A percentile compares a stretch with the other conserved stretches of the same genome.
These are phyloP conservation scores for Timandra comae DNA, from an alignment of 2,888 invertebrate species.

Conservation along the genomic window DNA sequence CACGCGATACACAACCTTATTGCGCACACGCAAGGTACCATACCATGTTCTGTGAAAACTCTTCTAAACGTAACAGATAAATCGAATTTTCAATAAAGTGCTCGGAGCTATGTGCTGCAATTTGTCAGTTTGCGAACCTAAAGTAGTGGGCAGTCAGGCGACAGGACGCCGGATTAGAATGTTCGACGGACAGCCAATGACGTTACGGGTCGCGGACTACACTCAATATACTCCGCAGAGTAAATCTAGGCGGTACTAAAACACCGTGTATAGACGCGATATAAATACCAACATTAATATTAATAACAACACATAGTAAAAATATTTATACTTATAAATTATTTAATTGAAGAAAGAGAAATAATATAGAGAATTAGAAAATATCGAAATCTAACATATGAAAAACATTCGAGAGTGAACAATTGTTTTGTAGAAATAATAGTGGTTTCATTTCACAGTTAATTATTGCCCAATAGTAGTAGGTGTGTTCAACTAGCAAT, in stretches of 20 bases:
- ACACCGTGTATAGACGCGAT: too few species aligned
- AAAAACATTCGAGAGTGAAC: conserved; percentile 17
- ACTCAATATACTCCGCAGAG: too few species aligned
- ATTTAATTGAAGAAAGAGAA: too few species aligned
- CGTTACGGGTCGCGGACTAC: conserved; percentile 21
- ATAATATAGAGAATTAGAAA: too few species aligned
- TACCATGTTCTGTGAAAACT: conserved; percentile 34
- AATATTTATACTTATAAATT: too few species aligned
- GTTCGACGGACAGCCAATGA: conserved; percentile 33
- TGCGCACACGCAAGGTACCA: conserved; percentile 39
- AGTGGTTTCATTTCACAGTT: conserved; percentile 16
- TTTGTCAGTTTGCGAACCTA: conserved; percentile 54
- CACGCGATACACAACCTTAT: conserved; percentile 46
- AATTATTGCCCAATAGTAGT: conserved; percentile 30
- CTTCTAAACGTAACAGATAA: conserved; percentile 61
- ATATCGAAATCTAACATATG: too few species aligned
- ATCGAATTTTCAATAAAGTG: conserved; percentile 73
- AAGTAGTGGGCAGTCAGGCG: conserved; percentile 34
- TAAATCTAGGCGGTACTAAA: too few species aligned
- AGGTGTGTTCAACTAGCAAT: conserved; percentile 23
- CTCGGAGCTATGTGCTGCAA: conserved; percentile 66
- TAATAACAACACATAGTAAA: too few species aligned
- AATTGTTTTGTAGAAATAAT: conserved; percentile 8
- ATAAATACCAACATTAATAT: too few species aligned
- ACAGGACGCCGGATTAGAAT: conserved; percentile 49